Base-by-base conservation (phyloP, 1,140 invertebrate species). In the Neotoxoptera formosana region DNA sequence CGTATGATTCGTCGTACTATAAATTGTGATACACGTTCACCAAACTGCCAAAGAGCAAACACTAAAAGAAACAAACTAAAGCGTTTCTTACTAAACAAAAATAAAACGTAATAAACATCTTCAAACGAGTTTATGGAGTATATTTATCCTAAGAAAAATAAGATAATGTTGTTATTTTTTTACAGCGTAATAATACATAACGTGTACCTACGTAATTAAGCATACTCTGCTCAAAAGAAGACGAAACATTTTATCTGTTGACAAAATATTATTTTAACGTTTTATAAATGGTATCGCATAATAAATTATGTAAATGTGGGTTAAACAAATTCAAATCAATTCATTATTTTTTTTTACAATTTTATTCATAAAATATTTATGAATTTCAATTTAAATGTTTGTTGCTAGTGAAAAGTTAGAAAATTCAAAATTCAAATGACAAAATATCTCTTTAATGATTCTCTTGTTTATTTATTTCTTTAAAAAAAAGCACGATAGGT, bases 291-390 rank as follows among this genome's bases (percentile, higher is more conserved):
- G 14, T 20, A 76, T 76, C 60, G n/a, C n/a, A 76, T n/a, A n/a
- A 76, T 76, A 76, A 76, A 76, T 76, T 76, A 76, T 76, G 60
- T 20, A 76, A 76, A 76, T 76, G 30, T 76, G n/a, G 30, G 30
- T 76, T 76, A 76, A 76, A 76, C 60, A 76, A 76, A 76, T 76
- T 76, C 60, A 76, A 76, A 76, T 76, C 60, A 76, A 76, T 76
- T 76, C 60, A 67, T 67, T 76, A 14, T n/a, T 76, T 76, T 76
- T 76, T 76, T 67, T 30, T 76, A n/a, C 60, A 76, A 34, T 76
- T 76, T 76, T 76, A 34, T 34, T 17, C n/a, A 20, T 14, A 17
- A 67, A 76, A 76, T 76, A 76, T 76, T 76, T n/a, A 76, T 76
- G 14, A 4, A 17, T 76, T 76, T 76, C 2, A n/a, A n/a, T 76